Evolutionary conservation across 1,140 invertebrate genomes (phyloP).

Genomic region (Euura saliciscinereae): DNA sequence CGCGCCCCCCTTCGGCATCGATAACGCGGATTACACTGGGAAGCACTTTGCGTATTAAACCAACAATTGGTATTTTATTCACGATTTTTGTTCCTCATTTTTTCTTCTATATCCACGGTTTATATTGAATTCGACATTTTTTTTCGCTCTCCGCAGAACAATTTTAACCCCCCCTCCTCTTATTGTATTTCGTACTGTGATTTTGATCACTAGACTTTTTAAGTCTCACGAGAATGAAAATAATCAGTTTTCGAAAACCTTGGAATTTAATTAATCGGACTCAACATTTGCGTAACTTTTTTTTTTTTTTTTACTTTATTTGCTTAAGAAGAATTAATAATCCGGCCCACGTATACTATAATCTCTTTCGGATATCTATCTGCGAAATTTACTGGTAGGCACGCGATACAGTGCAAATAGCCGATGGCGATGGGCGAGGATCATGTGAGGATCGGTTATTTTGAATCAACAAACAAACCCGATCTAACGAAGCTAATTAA

Average conservation of each 20-base stretch:
- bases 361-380: too few species aligned
- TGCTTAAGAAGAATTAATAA: background rate
- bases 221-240: background rate
- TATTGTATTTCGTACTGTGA: background rate
- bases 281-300: background rate
- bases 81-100: background rate
- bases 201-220: background rate
- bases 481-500: background rate
- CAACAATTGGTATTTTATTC: background rate
- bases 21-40: conserved; percentile 44
- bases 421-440: background rate
- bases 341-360: background rate
- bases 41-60: conserved; percentile 38
- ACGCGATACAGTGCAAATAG: conserved; percentile 1
- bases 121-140: background rate
- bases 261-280: background rate
- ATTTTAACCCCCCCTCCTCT: background rate
- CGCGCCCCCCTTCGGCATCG: conserved; percentile 32
- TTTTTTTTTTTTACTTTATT: background rate
- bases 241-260: background rate
- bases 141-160: background rate
- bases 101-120: background rate
- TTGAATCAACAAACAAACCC: background rate
- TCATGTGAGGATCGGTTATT: background rate
- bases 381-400: background rate